Evolutionary conservation across 1,140 invertebrate species (phyloP).

Genomic region (Drosophila oshimai): DNA sequence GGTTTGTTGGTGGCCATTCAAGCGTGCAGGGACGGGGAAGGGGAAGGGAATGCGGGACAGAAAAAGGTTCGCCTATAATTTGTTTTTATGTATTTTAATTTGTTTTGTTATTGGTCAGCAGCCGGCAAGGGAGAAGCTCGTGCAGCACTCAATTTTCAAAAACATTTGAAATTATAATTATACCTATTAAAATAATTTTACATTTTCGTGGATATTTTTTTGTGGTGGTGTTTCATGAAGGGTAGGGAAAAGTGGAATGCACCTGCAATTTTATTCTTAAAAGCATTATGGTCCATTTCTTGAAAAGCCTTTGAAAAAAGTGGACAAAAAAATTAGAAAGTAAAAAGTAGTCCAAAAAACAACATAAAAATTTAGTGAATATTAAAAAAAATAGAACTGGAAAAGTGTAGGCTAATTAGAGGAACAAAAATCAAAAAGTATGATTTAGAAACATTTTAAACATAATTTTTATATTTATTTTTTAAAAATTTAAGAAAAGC

Average conservation of each 20-base stretch:
- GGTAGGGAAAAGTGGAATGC: background rate
- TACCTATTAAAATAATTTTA: background rate
- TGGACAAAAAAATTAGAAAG: too few species aligned
- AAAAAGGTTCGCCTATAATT: constrained; percentile 47
- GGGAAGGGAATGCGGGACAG: constrained; percentile 2
- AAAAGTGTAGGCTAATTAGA: too few species aligned
- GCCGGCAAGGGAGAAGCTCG: constrained; percentile 37
- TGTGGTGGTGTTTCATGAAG: background rate
- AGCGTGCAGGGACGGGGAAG: constrained; percentile 14
- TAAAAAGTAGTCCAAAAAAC: too few species aligned
- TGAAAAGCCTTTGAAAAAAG: too few species aligned
- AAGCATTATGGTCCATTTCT: too few species aligned
- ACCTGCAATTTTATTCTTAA: background rate
- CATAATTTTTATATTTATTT: too few species aligned
- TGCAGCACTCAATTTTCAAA: constrained; percentile 42
- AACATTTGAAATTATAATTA: background rate
- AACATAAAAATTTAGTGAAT: too few species aligned
- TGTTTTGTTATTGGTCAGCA: constrained; percentile 23
- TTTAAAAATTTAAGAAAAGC: too few species aligned
- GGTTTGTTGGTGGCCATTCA: constrained; percentile 28
- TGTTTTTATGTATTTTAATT: constrained; percentile 42
- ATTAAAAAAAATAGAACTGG: too few species aligned
- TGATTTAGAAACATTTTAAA: too few species aligned
- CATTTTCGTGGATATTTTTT: background rate
- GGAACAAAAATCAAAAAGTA: too few species aligned